These are phyloP conservation scores for Manduca sexta DNA, from an alignment of 1,140 invertebrate species.

Conservation along the genomic window DNA sequence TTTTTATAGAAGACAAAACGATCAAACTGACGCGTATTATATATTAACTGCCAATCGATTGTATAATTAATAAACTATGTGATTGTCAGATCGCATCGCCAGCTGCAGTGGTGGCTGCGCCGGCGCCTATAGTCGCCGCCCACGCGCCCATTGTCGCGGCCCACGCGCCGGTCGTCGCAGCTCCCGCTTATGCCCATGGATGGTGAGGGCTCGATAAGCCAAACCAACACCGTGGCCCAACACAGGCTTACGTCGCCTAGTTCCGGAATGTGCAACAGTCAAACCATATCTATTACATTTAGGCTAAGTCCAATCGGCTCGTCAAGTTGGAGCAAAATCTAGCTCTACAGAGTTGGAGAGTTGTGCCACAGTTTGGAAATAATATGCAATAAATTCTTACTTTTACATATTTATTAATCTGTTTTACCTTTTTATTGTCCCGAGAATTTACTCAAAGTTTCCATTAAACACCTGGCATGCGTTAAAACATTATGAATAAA, in stretches of 20 bases:
- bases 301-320: conserved; percentile 25
- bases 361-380: conserved; percentile 30
- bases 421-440: no score
- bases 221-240: conserved; percentile 1
- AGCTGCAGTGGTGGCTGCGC: conserved; percentile 50
- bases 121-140: conserved; percentile 27
- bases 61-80: conserved; percentile 1
- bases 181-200: conserved; percentile 46
- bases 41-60: no score
- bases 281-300: conserved; percentile 29
- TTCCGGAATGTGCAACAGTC: conserved; percentile 54
- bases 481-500: no score
- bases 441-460: no score
- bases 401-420: no score
- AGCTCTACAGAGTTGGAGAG: conserved; percentile 23
- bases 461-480: no score
- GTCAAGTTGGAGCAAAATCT: conserved; percentile 25
- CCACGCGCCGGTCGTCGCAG: conserved; percentile 44
- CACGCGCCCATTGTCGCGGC: conserved; percentile 38
- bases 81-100: conserved; percentile 48
- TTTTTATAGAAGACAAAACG: no score
- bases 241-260: conserved; percentile 15
- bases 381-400: conserved; percentile 18
- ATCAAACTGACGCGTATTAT: no score
- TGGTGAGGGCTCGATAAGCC: conserved; percentile 35